Evolutionary conservation across 2,888 invertebrate species (phyloP), one percentile per base, ranked within the genome.

Genomic region (Mycalesis mineus): DNA sequence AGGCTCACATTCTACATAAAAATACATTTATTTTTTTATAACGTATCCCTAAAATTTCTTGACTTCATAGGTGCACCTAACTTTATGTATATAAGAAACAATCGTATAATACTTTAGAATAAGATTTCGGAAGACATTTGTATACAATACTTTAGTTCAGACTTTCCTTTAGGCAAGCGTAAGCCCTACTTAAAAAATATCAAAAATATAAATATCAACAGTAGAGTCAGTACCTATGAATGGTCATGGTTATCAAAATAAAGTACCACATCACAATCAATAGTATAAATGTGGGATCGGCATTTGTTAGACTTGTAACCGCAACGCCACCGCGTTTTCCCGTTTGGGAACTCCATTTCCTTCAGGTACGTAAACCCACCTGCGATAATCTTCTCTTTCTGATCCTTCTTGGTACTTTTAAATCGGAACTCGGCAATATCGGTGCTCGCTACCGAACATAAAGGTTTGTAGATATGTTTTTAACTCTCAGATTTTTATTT

Each of bases 171-270:
- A n/a, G n/a, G n/a, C n/a, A n/a, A n/a, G n/a, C n/a, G n/a, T n/a
- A n/a, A n/a, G n/a, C n/a, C n/a, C n/a, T n/a, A n/a, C n/a, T n/a
- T n/a, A n/a, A n/a, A n/a, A n/a, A n/a, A n/a, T n/a, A n/a, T n/a
- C n/a, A n/a, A n/a, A n/a, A n/a, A n/a, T n/a, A n/a, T n/a, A n/a
- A n/a, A n/a, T n/a, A n/a, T n/a, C n/a, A n/a, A n/a, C n/a, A n/a
- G n/a, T 22, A 22, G 22, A 22, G 5, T 22, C 22, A 4, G 22
- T 22, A 22, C 13, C 51, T 17, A 55, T 11, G 63, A 62, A 59
- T 83, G 82, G 41, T 75, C 66, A 65, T 83, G 83, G 53, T 73
- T 77, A 60, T 81, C 80, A 49, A 79, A 73, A 47, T 82, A 71
- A 4, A 80, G 66, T 0, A 82, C 79, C 2, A 83, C 79, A 55